A percentile compares a stretch with the other conserved stretches of the same genome.
These are phyloP conservation scores for Serranus cabrilla DNA, from an alignment of 2,797 vertebrate genomes.

Conservation along the genomic window DNA sequence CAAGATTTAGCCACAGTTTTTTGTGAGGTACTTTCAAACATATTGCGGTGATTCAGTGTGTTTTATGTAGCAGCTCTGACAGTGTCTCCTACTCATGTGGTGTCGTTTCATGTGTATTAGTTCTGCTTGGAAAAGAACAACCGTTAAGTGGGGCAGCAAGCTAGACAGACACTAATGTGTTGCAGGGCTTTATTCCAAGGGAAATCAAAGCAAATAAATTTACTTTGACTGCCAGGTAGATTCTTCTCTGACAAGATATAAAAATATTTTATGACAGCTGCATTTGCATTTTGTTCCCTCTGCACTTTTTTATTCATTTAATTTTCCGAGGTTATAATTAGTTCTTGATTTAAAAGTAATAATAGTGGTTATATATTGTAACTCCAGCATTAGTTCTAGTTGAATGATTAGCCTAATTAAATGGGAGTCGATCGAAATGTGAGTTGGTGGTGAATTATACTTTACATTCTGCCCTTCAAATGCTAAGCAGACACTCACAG, in stretches of 20 bases:
- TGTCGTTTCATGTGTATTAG: conserved; percentile 34
- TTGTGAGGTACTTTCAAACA: not conserved
- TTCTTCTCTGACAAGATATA: not conserved
- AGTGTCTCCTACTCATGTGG: not conserved
- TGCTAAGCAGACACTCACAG: conserved; percentile 11
- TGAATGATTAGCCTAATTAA: conserved; percentile 27
- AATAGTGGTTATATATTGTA: not conserved
- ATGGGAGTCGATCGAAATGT: conserved; percentile 2
- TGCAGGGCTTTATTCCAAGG: conserved; percentile 30
- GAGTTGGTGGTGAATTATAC: conserved; percentile 10
- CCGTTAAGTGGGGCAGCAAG: conserved; percentile 45
- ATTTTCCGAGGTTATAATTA: conserved; percentile 3
- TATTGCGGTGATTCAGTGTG: not conserved
- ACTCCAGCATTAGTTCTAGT: not conserved
- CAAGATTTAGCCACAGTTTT: conserved; percentile 9
- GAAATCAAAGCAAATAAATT: conserved; percentile 43
- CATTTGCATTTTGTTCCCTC: not conserved
- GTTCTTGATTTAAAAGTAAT: conserved; percentile 10
- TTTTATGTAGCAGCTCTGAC: conserved; percentile 20
- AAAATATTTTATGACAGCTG: not conserved
- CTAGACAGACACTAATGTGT: conserved; percentile 5
- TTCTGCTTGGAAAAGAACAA: conserved; percentile 41
- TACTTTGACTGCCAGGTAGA: conserved; percentile 32
- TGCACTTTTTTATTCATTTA: not conserved
- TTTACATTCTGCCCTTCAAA: conserved; percentile 15